Evolutionary conservation across 1,140 invertebrate species (phyloP), one percentile per base, ranked within the genome.

Genomic region (Drosophila pallidifrons): DNA sequence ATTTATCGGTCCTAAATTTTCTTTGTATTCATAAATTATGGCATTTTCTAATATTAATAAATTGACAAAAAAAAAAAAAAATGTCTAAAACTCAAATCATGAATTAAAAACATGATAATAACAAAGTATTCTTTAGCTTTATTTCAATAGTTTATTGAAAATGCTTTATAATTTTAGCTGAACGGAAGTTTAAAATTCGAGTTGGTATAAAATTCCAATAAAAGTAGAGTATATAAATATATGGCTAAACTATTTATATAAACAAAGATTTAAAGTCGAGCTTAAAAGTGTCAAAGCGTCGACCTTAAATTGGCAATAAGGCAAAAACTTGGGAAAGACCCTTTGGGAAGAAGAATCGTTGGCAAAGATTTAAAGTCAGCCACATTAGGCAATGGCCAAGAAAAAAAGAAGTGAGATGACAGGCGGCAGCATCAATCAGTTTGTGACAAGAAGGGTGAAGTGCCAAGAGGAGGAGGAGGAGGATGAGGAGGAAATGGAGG

Each of bases 371-470:
- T 2, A n/a, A 35, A 49, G 6, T 13, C 15, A 5, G n/a, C 55
- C 66, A 28, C 45, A 68, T 41, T 68, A 60, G 66, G 65, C 8
- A 41, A 51, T 41, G 11, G 11, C 54, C 20, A 7, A 35, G 30
- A 52, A 5, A 15, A 32, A 13, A 54, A 35, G 32, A 49, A 13
- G 6, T 11, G 6, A 5, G 47, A 25, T 51, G 49, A 52, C 49
- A 52, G 11, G n/a, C 49, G 6, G 52, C 13, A 16, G 5, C 52
- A 55, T 16, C 13, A 38, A 55, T 38, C 52, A 38, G 30, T 10
- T 8, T 38, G 41, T 4, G n/a, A n/a, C 3, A 13, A n/a, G 41
- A 43, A 43, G 41, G 41, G 41, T 7, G 11, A 20, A 20, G 20
- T 20, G 2, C 20, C 2, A 20, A 20, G 16, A 20, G 16, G 16